Conservation (phyloP, 1,140 invertebrate species). For the Kradibia gibbosae region DNA sequence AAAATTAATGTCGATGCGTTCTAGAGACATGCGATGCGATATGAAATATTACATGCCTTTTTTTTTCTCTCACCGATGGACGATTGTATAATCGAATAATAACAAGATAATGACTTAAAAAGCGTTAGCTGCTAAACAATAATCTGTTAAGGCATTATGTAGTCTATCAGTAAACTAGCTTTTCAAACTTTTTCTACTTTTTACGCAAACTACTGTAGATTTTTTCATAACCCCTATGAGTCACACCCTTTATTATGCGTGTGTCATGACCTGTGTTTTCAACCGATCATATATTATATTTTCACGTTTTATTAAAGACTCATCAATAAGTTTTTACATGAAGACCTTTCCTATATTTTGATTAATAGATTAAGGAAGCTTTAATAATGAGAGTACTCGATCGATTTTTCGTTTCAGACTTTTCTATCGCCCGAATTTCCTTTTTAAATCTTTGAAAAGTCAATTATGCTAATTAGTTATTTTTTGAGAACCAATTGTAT, state of each 20-base stretch:
- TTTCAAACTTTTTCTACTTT: conserved; percentile 34
- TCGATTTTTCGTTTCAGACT: not conserved
- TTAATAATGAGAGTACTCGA: not conserved
- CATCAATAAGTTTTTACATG: conserved; percentile 15
- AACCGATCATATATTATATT: not conserved
- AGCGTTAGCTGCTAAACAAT: not conserved
- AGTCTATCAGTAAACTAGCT: conserved; percentile 10
- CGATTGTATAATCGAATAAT: conserved; percentile 3
- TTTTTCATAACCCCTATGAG: conserved; percentile 11
- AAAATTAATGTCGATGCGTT: not conserved
- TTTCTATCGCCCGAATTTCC: not conserved
- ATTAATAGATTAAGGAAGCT: not conserved
- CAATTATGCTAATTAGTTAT: not conserved
- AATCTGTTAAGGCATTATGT: not conserved
- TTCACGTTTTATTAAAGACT: conserved; percentile 38
- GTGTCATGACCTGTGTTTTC: not conserved
- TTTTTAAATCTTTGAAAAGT: not conserved
- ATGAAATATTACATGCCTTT: not conserved
- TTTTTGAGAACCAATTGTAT: too few species aligned
- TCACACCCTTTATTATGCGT: conserved; percentile 33
- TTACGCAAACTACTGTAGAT: not conserved
- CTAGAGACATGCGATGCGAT: not conserved
- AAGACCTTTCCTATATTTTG: not conserved
- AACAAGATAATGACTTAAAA: conserved; percentile 30
- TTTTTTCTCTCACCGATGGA: conserved; percentile 11